Evolutionary conservation across 2,113 vertebrate species (phyloP).

Genomic region (Otocyon megalotis): DNA sequence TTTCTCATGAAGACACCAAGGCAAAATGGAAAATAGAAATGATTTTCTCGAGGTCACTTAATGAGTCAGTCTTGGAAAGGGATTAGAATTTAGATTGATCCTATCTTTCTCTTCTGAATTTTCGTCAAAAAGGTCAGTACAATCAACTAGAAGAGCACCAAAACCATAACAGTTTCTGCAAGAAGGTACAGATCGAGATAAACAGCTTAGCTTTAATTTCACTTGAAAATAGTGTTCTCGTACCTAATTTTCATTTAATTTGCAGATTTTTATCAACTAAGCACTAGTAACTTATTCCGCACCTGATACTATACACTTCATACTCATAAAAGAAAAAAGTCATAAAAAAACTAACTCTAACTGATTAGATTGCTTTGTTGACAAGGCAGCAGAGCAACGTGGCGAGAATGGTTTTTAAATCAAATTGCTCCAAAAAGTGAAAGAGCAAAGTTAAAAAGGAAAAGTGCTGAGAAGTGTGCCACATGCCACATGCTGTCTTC

Average conservation of each 20-base stretch:
- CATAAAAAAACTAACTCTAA: slow-evolving; percentile 64
- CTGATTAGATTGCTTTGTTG: slow-evolving; percentile 62
- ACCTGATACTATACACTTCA: slow-evolving; percentile 34
- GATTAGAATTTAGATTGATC: slow-evolving; percentile 62
- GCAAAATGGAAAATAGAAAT: slow-evolving; percentile 70
- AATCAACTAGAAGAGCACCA: slow-evolving; percentile 7
- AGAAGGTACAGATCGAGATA: slow-evolving; percentile 36
- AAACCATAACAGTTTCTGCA: neutral
- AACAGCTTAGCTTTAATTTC: slow-evolving; percentile 62
- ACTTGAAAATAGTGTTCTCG: slow-evolving; percentile 60
- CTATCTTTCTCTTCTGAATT: slow-evolving; percentile 68
- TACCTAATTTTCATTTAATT: slow-evolving; percentile 67
- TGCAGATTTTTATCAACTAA: slow-evolving; percentile 81
- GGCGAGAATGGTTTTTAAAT: slow-evolving; percentile 68
- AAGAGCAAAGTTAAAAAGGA: slow-evolving; percentile 66
- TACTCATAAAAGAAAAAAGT: slow-evolving; percentile 55
- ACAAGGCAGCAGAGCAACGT: slow-evolving; percentile 48
- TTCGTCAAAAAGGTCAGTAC: slow-evolving; percentile 64
- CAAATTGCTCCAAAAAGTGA: slow-evolving; percentile 71
- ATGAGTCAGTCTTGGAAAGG: slow-evolving; percentile 79
- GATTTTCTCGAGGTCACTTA: slow-evolving; percentile 75
- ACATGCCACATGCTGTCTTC: neutral
- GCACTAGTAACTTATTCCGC: slow-evolving; percentile 50
- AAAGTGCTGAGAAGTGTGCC: slow-evolving; percentile 54
- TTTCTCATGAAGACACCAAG: slow-evolving; percentile 70